A percentile compares a stretch with the other conserved stretches of the same genome.
Evolutionary conservation across 2,888 invertebrate genomes (phyloP).

Genomic region (Ephialtes manifestator): DNA sequence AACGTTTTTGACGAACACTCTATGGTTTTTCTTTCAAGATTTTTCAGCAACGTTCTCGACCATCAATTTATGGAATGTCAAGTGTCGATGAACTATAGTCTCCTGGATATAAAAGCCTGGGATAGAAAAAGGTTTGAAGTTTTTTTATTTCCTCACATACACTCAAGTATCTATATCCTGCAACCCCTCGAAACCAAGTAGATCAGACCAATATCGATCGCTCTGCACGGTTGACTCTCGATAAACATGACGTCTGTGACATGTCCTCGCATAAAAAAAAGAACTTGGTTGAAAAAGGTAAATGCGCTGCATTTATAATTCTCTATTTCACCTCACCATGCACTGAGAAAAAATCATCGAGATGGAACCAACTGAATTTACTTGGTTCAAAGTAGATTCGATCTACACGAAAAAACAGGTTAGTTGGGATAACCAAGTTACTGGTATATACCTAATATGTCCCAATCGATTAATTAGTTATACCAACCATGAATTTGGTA

Average conservation of each 20-base stretch:
- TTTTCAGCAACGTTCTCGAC: conserved; percentile 8
- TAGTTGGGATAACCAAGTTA: too few relatives aligned
- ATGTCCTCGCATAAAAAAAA: conserved; percentile 3
- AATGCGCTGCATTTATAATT: not conserved
- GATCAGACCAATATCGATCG: conserved; percentile 22
- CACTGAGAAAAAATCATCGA: not conserved
- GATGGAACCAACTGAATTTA: not conserved
- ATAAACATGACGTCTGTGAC: conserved; percentile 8
- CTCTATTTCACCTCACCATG: not conserved
- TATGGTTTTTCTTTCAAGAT: not conserved
- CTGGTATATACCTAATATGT: too few relatives aligned
- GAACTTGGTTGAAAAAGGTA: not conserved
- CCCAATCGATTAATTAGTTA: too few relatives aligned
- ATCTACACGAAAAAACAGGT: too few relatives aligned
- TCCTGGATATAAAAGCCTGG: not conserved
- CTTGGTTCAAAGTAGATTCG: not conserved
- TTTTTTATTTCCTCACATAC: not conserved
- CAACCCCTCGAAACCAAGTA: not conserved
- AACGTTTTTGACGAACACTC: not conserved
- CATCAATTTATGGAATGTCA: conserved; percentile 39
- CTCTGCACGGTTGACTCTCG: not conserved
- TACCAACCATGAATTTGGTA: too few relatives aligned
- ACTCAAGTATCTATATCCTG: not conserved
- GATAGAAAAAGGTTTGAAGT: not conserved
- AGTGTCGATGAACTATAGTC: conserved; percentile 15